phyloP scores from a whole-genome alignment of 2,888 invertebrate species.

The Pycnomerus fuliginosus region DNA sequence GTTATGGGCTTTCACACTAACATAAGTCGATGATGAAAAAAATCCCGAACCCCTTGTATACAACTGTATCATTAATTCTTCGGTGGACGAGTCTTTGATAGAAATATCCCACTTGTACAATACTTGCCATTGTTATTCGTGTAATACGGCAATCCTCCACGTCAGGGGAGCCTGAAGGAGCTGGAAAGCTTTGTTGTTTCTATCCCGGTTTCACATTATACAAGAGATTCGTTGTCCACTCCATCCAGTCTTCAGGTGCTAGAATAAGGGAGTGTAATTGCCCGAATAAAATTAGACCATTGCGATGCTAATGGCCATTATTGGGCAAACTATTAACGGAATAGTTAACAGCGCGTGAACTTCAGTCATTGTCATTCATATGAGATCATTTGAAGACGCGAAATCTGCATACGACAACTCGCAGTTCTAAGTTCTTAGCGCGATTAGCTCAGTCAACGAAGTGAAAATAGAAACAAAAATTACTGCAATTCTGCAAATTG shows the following conservation, averaged over 20 bases:
- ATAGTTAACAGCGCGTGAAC: constrained; percentile 29
- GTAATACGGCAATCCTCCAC: constrained; percentile 25
- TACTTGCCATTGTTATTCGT: constrained; percentile 19
- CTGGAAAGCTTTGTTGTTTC: constrained; percentile 21
- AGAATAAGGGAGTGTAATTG: constrained; percentile 27
- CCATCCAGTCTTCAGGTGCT: constrained; percentile 19
- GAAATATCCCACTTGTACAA: constrained; percentile 17
- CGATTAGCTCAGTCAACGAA: too few relatives aligned
- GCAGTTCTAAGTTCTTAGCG: too few relatives aligned
- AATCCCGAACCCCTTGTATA: background rate
- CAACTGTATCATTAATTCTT: background rate
- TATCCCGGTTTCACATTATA: constrained; percentile 9
- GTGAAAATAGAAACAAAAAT: too few relatives aligned
- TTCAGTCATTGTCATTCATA: constrained; percentile 21
- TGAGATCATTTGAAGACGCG: constrained; percentile 11
- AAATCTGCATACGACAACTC: constrained; percentile 10
- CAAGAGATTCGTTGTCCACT: constrained; percentile 5
- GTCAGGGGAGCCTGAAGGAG: constrained; percentile 28
- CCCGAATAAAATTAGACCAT: constrained; percentile 31
- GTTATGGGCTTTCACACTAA: background rate
- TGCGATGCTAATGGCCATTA: constrained; percentile 32
- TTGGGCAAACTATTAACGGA: constrained; percentile 27
- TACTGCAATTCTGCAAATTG: too few relatives aligned
- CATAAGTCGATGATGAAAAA: constrained; percentile 2
- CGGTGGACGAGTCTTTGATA: constrained; percentile 1